Evolutionary conservation across 2,113 vertebrate genomes (phyloP), one percentile per base, ranked within the genome.

Genomic region (Casuarius casuarius): DNA sequence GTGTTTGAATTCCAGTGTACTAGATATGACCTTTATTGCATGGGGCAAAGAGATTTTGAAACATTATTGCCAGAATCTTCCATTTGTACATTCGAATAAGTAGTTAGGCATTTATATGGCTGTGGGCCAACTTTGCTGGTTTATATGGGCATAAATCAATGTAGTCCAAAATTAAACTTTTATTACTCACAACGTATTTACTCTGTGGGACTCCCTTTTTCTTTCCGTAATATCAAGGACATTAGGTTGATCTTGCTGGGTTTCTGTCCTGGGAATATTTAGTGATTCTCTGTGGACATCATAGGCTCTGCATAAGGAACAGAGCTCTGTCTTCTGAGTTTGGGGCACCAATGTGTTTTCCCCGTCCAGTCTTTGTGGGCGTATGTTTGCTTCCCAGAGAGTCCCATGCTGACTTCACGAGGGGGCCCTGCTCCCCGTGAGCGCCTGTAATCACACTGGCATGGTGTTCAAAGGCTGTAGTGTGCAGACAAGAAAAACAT

Each of bases 21-120:
- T 91, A 72, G n/a, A 10, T 62, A 7, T 80, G 92, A 96, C 92
- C 94, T 88, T 91, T 87, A 92, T 91, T 90, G 94, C 67, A 54
- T 38, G 93, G 92, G 81, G 73, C 89, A 92, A 82, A 91, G 80
- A 61, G 89, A 82, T 94, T 86, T 68, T 70, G 91, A 80, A 76
- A 59, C 7, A 2, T 49, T 12, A 20, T 20, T 85, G 66, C 89
- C 2, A 4, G 48, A 73, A 63, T 22, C 74, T 66, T 89, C 4
- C 18, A 29, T 40, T 75, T 65, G 68, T 72, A 79, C 48, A 9
- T 2, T 68, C 75, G 86, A 49, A 71, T 63, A 71, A 82, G 89
- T 73, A 13, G 16, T 54, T 12, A 74, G 44, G 84, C 76, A 56
- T 87, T 85, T 68, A 3, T 9, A 13, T 78, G 90, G 82, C 80